A percentile compares a stretch with the other conserved stretches of the same genome.
phyloP scores from a whole-genome alignment of 2,888 invertebrate species.

The Sarcophaga rosellei region DNA sequence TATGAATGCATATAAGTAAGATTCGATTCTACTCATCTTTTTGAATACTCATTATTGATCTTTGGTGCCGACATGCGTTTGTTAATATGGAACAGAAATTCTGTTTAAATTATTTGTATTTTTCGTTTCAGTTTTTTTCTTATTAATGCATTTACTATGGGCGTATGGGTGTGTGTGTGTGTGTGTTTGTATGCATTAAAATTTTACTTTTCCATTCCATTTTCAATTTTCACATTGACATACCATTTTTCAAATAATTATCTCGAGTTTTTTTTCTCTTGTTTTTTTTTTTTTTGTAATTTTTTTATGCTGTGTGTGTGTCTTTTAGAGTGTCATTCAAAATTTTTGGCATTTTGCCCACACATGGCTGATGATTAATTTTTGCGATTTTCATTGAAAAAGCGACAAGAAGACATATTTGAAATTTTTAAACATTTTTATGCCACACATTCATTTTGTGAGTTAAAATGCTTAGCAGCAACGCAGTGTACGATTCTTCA shows the following conservation, averaged over 20 bases:
- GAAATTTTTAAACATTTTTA: slow-evolving; percentile 63
- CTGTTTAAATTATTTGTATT: too few species aligned
- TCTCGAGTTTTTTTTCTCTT: slow-evolving; percentile 12
- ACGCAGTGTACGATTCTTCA: too few species aligned
- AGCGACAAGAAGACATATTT: slow-evolving; percentile 54
- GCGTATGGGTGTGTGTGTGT: background rate
- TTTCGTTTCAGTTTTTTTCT: background rate
- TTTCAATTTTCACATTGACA: slow-evolving; percentile 38
- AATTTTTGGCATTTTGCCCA: slow-evolving; percentile 59
- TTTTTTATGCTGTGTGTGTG: slow-evolving; percentile 18
- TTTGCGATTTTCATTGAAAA: slow-evolving; percentile 52
- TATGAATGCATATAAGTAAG: too few species aligned
- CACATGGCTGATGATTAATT: slow-evolving; percentile 64
- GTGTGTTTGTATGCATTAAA: background rate
- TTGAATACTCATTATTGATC: too few species aligned
- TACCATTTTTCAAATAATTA: background rate
- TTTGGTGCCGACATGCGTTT: too few species aligned
- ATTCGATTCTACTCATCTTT: too few species aligned
- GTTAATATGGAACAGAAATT: too few species aligned
- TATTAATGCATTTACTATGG: background rate
- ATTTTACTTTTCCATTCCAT: slow-evolving; percentile 28
- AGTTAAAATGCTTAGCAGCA: background rate
- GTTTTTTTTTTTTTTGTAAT: slow-evolving; percentile 16
- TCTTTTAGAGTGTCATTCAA: slow-evolving; percentile 42
- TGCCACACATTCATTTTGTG: slow-evolving; percentile 35